phyloP scores from a whole-genome alignment of 2,888 invertebrate genomes.

The Eledone cirrhosa region DNA sequence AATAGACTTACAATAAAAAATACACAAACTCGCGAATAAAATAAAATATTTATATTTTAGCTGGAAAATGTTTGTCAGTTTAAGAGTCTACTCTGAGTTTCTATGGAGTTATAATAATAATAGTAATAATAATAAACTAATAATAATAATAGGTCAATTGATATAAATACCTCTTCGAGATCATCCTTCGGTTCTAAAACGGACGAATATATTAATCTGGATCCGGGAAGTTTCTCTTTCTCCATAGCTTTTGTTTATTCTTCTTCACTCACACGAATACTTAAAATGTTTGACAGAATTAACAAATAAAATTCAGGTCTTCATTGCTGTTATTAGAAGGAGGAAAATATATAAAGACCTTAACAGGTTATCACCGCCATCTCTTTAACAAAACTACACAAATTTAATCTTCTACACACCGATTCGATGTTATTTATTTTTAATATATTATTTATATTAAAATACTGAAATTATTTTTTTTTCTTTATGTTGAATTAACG shows the following conservation, averaged over 20 bases:
- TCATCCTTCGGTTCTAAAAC: conserved; percentile 59
- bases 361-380: conserved; percentile 17
- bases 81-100: too few species aligned
- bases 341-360: neutral
- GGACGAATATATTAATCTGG: conserved; percentile 48
- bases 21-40: too few species aligned
- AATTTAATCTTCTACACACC: neutral
- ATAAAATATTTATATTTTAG: too few species aligned
- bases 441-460: too few species aligned
- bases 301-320: too few species aligned
- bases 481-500: neutral
- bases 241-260: conserved; percentile 37
- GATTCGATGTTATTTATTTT: neutral
- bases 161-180: conserved; percentile 46
- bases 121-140: conserved; percentile 5
- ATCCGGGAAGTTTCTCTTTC: conserved; percentile 38
- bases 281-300: neutral
- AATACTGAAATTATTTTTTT: neutral
- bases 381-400: neutral
- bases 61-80: too few species aligned
- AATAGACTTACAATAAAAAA: too few species aligned
- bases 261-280: neutral
- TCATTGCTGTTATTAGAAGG: too few species aligned
- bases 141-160: neutral
- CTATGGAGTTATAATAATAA: neutral